Evolutionary conservation across 2,113 vertebrate genomes (phyloP).

Genomic region (Psophia crepitans): DNA sequence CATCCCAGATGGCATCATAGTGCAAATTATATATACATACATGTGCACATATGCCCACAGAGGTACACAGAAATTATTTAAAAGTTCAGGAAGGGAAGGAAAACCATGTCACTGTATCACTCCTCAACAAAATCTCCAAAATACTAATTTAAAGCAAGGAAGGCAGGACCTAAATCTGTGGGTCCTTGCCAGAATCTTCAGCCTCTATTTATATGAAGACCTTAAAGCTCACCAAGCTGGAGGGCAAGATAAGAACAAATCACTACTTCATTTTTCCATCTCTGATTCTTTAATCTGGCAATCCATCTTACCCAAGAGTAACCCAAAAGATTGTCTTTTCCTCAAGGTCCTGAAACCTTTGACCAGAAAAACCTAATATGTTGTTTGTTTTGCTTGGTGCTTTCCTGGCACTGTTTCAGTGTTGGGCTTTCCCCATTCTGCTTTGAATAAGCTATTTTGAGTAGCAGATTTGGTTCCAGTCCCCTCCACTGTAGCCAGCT

Average conservation of each 20-base stretch:
- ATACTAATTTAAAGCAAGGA: neutral
- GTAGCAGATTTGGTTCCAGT: neutral
- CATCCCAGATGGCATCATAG: neutral
- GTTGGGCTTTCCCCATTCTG: conserved; percentile 38
- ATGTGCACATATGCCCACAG: neutral
- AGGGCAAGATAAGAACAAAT: neutral
- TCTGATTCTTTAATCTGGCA: neutral
- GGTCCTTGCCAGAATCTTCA: neutral
- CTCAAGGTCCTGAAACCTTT: neutral
- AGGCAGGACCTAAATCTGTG: neutral
- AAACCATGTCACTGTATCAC: neutral
- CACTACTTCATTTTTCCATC: neutral
- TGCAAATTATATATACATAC: neutral
- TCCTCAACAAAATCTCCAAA: neutral
- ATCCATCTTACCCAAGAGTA: neutral
- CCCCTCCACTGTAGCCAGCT: neutral
- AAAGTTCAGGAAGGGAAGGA: neutral
- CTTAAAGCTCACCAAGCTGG: neutral
- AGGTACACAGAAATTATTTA: neutral
- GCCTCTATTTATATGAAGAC: neutral
- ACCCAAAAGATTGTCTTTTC: neutral
- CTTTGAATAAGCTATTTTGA: conserved; percentile 45
- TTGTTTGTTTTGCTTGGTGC: conserved; percentile 48
- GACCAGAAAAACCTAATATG: neutral
- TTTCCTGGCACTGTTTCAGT: conserved; percentile 49